Evolutionary conservation across 2,113 vertebrate species (phyloP), one percentile per base, ranked within the genome.

Genomic region (Dunckerocampus dactyliophorus): DNA sequence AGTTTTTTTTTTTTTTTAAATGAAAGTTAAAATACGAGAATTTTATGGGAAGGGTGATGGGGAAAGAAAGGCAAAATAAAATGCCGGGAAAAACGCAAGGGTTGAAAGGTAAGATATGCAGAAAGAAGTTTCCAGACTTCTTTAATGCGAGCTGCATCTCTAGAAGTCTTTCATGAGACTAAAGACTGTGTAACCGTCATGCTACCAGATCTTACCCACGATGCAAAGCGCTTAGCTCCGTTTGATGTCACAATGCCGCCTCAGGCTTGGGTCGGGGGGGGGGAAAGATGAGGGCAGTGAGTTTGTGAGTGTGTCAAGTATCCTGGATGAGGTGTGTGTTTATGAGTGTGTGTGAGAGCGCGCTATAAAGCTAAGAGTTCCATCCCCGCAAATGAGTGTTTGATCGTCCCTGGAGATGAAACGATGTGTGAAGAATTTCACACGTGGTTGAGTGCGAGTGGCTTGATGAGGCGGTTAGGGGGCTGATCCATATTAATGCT

Each of bases 241-340:
- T 91, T 91, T 91, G 87, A 90, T 85, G 88, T 89, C 76, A 71
- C 72, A 66, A 79, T 82, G 82, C 66, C 16, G 82, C 88, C 88
- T 80, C 67, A 49, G 83, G 88, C 78, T 0, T 80, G 74, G 81
- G 81, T 78, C 72, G 76, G 15, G 74, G 82, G 77, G 24, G 24
- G 24, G 79, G 72, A 72, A 76, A 80, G 76, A 81, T 74, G 80
- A 76, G 74, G 78, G 76, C 59, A 75, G 72, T 68, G 74, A 82
- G 78, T 86, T 71, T 82, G 82, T 78, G 77, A 63, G 71, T 69
- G 75, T 67, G 65, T 71, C 62, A 59, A 74, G 62, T 71, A 77
- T 67, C 46, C 65, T 46, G 69, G 22, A 28, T 16, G 54, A 67
- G 37, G 74, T 43, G 75, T 54, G 69, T n/a, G 69, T 61, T 62